These are phyloP conservation scores for Agrenia bidenticulata DNA, from an alignment of 2,888 invertebrate genomes.

Conservation along the genomic window DNA sequence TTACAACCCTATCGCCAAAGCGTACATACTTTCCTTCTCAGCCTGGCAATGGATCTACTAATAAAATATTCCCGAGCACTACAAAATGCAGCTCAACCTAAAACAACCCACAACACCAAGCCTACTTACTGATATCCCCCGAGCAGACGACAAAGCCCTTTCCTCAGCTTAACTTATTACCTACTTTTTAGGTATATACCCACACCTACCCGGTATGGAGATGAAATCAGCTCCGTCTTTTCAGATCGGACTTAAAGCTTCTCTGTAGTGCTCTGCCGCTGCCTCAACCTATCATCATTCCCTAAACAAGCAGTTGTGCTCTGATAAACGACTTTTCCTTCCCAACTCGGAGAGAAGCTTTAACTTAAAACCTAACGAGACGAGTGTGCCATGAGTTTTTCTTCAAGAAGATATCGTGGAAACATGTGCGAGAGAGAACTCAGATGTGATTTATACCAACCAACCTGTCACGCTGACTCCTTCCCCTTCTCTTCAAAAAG, in stretches of 20 bases:
- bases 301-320: slow-evolving; percentile 23
- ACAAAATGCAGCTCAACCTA: too few relatives aligned
- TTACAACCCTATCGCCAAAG: too few relatives aligned
- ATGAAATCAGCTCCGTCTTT: slow-evolving; percentile 1
- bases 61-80: too few relatives aligned
- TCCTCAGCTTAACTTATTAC: too few relatives aligned
- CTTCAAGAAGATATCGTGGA: slow-evolving; percentile 25
- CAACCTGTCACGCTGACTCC: slow-evolving; percentile 48
- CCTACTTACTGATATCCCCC: too few relatives aligned
- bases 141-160: too few relatives aligned
- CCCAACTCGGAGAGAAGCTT: not conserved
- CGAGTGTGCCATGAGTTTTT: slow-evolving; percentile 2
- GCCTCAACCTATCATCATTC: slow-evolving; percentile 19
- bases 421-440: slow-evolving; percentile 45
- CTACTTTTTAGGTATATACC: too few relatives aligned
- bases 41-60: too few relatives aligned
- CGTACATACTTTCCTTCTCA: too few relatives aligned
- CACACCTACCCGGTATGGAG: too few relatives aligned
- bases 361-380: slow-evolving; percentile 12
- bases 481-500: slow-evolving; percentile 39
- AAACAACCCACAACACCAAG: too few relatives aligned
- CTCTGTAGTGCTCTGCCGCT: slow-evolving; percentile 3
- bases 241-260: too few relatives aligned
- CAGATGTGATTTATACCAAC: slow-evolving; percentile 50
- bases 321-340: slow-evolving; percentile 25